Base-by-base conservation (phyloP, 2,888 invertebrate species). In the Drosophila neutralis region DNA sequence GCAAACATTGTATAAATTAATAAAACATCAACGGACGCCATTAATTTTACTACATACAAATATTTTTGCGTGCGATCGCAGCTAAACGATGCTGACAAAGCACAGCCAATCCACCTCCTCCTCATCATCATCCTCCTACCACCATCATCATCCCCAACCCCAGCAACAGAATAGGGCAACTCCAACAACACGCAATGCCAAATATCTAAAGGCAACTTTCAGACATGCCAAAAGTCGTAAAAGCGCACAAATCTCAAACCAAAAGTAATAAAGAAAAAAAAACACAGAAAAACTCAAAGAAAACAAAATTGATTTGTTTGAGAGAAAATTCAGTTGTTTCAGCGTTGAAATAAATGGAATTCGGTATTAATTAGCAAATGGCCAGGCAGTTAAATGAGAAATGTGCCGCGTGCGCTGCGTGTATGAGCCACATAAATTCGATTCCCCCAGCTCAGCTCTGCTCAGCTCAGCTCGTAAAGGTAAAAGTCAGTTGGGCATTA, bases 351-450 rank as follows among this genome's bases (percentile, higher is more conserved):
- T 78, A 78, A 82, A 83, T 81, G 85, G 85, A 85, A 88, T 86
- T 78, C 78, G 86, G 81, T 87, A 91, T 91, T 91, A 91, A 91
- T 91, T 91, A 91, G 91, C 83, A 87, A 91, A 91, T 89, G 89
- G 84, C 85, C 73, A 78, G 76, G 90, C 90, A 82, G 87, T 87
- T 89, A 83, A 89, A 90, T 82, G 89, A 83, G 86, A 90, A 90
- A 88, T 86, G 88, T 75, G 78, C 80, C 83, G 73, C 78, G 66
- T 70, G 69, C 71, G 70, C 76, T 87, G 89, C 89, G 89, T 87
- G 87, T 60, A 62, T 69, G 73, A 51, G 68, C 52, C 64, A 66
- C 89, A 90, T 87, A 88, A 87, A 87, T 87, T 75, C 51, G 40
- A 29, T 54, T 59, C 27, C 54, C 78, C 29, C 48, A 42, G 38